Evolutionary conservation across 2,888 invertebrate species (phyloP), one percentile per base, ranked within the genome.

Genomic region (Apeira syringaria): DNA sequence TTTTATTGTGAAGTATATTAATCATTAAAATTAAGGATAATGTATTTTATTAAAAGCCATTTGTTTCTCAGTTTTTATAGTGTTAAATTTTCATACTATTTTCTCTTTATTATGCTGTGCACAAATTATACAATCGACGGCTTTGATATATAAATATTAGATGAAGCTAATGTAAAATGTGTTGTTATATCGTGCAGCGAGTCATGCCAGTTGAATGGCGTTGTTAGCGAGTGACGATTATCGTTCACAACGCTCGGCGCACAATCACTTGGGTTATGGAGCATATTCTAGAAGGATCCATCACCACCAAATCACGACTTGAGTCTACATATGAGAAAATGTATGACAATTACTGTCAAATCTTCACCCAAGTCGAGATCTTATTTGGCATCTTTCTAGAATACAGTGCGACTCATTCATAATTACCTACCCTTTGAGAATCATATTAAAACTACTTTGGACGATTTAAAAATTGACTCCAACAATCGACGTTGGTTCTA

Each of bases 11-110:
- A 81, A 82, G 9, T 84, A 79, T 83, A 73, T 73, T 87, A 87
- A 88, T 86, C 86, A 84, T 79, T 83, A 85, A 77, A n/a, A 83
- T 75, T 88, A 86, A 85, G 86, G 64, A 85, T 81, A 76, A 78
- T 82, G 86, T 88, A 89, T 89, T 89, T 89, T 89, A n/a, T n/a
- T 81, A 87, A 89, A 57, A 80, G 78, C 80, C 62, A 75, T 81
- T 76, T 80, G 85, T 86, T 87, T 84, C 81, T 85, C 83, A 67
- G 77, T 82, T 85, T 84, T 82, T 83, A 84, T 82, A 80, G 85
- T 77, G 77, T 85, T 84, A 72, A 75, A 79, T 68, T 75, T 80
- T 79, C 75, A 73, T 80, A 80, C 72, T 77, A 74, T 72, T 82
- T 67, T 72, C 68, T 61, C 75, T 74, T 72, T 73, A 76, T 77